Percentiles rank a stretch among this genome's conserved stretches.
Evolutionary conservation across 2,888 invertebrate species (phyloP).

Genomic region (Halocaridina rubra): DNA sequence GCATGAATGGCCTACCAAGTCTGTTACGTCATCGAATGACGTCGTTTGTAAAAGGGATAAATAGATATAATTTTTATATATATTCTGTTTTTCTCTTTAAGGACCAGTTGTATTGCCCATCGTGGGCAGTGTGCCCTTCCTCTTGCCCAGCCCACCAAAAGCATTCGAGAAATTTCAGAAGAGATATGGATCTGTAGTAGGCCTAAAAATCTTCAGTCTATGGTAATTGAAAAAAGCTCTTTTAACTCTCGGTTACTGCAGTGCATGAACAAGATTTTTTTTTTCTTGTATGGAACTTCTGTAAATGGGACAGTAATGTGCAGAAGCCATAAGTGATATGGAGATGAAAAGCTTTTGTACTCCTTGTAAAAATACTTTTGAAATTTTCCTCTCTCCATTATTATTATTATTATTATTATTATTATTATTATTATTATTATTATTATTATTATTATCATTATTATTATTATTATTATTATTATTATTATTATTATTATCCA

Average conservation of each 20-base stretch:
- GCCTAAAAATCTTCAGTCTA: neutral
- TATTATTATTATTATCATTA: neutral
- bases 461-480: neutral
- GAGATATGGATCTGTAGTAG: neutral
- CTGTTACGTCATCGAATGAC: too few species aligned
- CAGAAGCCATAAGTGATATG: too few species aligned
- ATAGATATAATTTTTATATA: neutral
- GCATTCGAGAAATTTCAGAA: neutral
- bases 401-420: neutral
- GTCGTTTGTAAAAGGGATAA: too few species aligned
- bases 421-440: neutral
- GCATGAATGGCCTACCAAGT: neutral
- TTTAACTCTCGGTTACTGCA: too few species aligned
- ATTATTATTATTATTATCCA: neutral
- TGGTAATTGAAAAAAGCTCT: too few species aligned
- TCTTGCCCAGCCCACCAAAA: neutral
- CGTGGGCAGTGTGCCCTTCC: neutral
- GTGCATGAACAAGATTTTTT: too few species aligned
- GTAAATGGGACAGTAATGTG: too few species aligned
- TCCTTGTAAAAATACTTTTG: too few species aligned
- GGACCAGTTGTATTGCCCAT: neutral
- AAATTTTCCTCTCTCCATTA: too few species aligned
- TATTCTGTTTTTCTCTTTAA: neutral
- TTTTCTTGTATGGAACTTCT: too few species aligned
- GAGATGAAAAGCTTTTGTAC: too few species aligned